A percentile compares a stretch with the other conserved stretches of the same genome.
phyloP scores from a whole-genome alignment of 2,888 invertebrate species.

The Euplagia quadripunctaria region DNA sequence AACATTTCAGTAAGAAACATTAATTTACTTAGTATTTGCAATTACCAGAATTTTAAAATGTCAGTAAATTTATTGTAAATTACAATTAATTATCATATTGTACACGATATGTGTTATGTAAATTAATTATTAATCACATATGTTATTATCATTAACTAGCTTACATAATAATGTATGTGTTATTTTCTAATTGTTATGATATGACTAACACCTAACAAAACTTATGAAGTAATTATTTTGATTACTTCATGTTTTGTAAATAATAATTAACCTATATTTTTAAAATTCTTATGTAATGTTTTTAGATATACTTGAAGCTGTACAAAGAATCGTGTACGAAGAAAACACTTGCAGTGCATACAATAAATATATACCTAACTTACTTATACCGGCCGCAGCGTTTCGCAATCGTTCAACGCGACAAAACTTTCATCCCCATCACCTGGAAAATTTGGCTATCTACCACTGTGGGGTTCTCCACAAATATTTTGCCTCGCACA shows the following conservation, averaged over 20 bases:
- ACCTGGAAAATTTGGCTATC: too few relatives aligned
- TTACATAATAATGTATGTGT: neutral
- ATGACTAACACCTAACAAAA: neutral
- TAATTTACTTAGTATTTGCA: neutral
- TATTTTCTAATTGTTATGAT: neutral
- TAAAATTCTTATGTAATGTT: neutral
- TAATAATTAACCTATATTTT: neutral
- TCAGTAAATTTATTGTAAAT: neutral
- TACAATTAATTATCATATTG: neutral
- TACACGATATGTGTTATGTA: constrained; percentile 10
- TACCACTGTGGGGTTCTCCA: too few relatives aligned
- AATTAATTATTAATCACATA: neutral
- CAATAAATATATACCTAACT: too few relatives aligned
- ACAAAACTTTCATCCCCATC: too few relatives aligned
- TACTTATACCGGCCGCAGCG: too few relatives aligned
- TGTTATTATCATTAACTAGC: neutral
- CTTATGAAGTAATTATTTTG: neutral
- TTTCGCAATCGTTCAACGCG: too few relatives aligned
- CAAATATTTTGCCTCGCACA: too few relatives aligned
- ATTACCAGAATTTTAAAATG: neutral
- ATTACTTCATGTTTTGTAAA: neutral
- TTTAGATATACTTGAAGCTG: too few relatives aligned
- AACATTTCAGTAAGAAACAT: neutral
- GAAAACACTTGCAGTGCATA: too few relatives aligned
- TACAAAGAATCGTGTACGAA: too few relatives aligned